Percentiles rank a stretch among this genome's conserved stretches.
Evolutionary conservation across 2,888 invertebrate genomes (phyloP).

Genomic region (Gastracanthus pulcherrimus): DNA sequence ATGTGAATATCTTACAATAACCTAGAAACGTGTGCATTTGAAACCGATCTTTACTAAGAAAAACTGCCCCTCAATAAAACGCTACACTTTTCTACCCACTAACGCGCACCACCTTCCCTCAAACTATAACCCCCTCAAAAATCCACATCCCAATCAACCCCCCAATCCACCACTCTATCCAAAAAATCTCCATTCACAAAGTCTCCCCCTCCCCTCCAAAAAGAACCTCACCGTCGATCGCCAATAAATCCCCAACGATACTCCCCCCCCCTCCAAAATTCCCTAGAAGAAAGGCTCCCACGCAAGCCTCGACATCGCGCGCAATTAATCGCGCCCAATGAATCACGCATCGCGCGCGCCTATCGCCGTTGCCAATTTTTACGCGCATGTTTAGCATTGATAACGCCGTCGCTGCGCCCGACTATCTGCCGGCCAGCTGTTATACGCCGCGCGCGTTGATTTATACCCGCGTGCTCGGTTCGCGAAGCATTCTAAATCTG

Average conservation of each 20-base stretch:
- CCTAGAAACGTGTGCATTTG: no score
- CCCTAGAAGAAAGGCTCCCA: not conserved
- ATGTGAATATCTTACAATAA: not conserved
- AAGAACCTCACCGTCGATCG: no score
- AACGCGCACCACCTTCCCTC: no score
- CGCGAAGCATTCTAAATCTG: conserved; percentile 21
- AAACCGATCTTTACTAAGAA: no score
- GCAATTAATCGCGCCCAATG: conserved; percentile 74
- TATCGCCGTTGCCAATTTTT: conserved; percentile 58
- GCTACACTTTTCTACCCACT: no score
- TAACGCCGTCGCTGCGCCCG: conserved; percentile 62
- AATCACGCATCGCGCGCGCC: conserved; percentile 71
- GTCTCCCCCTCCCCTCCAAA: not conserved
- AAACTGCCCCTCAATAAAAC: no score
- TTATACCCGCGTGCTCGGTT: conserved; percentile 33
- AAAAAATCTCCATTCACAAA: not conserved
- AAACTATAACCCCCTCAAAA: no score
- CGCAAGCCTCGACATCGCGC: not conserved
- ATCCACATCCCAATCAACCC: no score
- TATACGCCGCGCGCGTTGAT: conserved; percentile 43
- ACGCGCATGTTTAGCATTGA: conserved; percentile 74
- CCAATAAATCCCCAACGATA: not conserved
- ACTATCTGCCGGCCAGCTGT: conserved; percentile 34
- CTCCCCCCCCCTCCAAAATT: not conserved
- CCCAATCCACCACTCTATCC: not conserved